Base-by-base conservation (phyloP, 2,888 invertebrate genomes). In the Axea sp. region DNA sequence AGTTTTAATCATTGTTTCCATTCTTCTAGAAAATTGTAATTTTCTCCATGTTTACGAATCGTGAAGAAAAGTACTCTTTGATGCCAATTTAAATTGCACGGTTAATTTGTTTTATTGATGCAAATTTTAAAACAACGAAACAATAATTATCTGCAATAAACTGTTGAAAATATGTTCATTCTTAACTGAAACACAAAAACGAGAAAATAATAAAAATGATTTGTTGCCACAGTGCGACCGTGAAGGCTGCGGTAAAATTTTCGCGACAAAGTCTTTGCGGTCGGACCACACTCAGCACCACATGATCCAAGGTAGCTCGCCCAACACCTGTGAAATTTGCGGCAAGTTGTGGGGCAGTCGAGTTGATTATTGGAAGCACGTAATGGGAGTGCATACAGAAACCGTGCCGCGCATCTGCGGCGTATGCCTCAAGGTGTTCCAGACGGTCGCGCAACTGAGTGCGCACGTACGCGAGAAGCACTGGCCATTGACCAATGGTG, bases 331-430 rank as follows among this genome's bases (percentile, higher is more conserved):
- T 76, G 88, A 88, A 59, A 87, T 89, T n/a, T 89, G 89, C 59
- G 89, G 89, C 0, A 89, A 89, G 76, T 76, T 89, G 31, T 89
- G 89, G 89, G 88, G 88, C 28, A 88, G 88, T 33, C 84, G 89
- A n/a, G 88, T 89, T 2, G 89, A 89, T 76, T 89, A 88, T 75
- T 89, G 89, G 87, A 89, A 89, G 53, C 89, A 89, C 60, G 88
- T 89, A 51, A 89, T 89, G 89, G 89, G 89, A 4, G 89, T 89
- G 0, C 89, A 89, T 71, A 83, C 89, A 1, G 88, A 89, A 39
- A 88, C 87, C 12, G 88, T 89, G 19, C 89, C 89, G 1, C 81
- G 88, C 22, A 88, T 89, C 2, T 89, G 89, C 71, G 89, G 89
- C 1, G 88, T 89, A 19, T 89, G 89, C 55, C 79, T 89, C 2